Percentiles rank a stretch among this genome's conserved stretches.
Conservation (phyloP, 2,797 vertebrate genomes). For the Chrosomus eos region DNA sequence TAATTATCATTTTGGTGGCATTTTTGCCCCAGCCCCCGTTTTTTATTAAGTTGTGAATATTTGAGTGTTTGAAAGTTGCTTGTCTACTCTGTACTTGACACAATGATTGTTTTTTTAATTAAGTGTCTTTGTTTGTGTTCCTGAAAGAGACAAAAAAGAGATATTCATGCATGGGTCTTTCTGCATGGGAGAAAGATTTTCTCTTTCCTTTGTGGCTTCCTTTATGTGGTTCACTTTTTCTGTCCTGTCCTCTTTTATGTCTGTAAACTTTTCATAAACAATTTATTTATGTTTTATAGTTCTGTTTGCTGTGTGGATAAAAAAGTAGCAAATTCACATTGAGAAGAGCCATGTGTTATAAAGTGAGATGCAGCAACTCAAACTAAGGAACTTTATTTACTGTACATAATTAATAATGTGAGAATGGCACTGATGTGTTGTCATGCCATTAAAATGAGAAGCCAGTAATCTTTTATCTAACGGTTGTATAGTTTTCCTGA, state of each 20-base stretch:
- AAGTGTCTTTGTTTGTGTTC: not conserved
- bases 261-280: conserved; percentile 12
- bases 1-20: not conserved
- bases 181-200: not conserved
- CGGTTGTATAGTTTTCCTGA: not conserved
- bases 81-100: conserved; percentile 27
- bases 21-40: not conserved
- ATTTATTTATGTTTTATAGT: conserved; percentile 10
- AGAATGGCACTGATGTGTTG: not conserved
- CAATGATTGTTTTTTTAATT: no score
- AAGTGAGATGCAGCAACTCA: not conserved
- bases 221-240: conserved; percentile 17
- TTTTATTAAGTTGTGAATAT: not conserved
- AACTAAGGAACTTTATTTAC: not conserved
- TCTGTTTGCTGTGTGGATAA: not conserved
- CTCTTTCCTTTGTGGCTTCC: not conserved
- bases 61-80: not conserved
- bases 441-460: not conserved
- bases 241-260: conserved; percentile 5
- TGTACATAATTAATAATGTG: not conserved
- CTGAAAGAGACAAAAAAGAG: not conserved
- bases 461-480: not conserved
- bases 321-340: not conserved
- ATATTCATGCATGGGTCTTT: conserved; percentile 21
- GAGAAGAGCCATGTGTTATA: not conserved